These are phyloP conservation scores for Rhizoglyphus robini DNA, from an alignment of 1,140 invertebrate genomes.

Conservation along the genomic window DNA sequence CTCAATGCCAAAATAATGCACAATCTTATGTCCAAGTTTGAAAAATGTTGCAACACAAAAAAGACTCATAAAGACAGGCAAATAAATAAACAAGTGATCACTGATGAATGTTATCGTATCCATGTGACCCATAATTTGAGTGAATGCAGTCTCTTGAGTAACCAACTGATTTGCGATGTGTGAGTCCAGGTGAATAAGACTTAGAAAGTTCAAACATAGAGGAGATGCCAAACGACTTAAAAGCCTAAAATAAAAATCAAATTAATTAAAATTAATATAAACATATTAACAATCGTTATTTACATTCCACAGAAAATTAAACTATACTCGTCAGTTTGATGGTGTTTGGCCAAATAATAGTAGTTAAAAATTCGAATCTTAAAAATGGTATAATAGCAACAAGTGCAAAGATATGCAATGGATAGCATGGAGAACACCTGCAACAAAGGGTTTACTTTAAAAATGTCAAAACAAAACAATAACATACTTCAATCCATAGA, in stretches of 20 bases:
- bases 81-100: conserved; percentile 97
- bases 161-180: conserved; percentile 68
- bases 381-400: conserved; percentile 93
- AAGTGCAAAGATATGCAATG: conserved; percentile 87
- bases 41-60: conserved; percentile 92
- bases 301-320: conserved; percentile 89
- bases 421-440: conserved; percentile 72
- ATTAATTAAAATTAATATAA: conserved; percentile 4
- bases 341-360: conserved; percentile 90
- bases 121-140: conserved; percentile 99
- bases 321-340: conserved; percentile 97
- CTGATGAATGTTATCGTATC: conserved; percentile 93
- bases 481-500: conserved; percentile 75
- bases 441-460: no score
- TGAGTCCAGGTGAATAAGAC: conserved; percentile 94
- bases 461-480: conserved; percentile 14
- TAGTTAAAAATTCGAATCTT: conserved; percentile 90
- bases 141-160: conserved; percentile 71
- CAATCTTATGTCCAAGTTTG: conserved; percentile 69
- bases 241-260: conserved; percentile 47
- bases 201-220: conserved; percentile 94
- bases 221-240: conserved; percentile 91
- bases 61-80: conserved; percentile 87
- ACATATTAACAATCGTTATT: conserved; percentile 30
- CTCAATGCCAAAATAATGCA: conserved; percentile 77